phyloP scores from a whole-genome alignment of 2,797 vertebrate species.

The Sebastes miniatus region DNA sequence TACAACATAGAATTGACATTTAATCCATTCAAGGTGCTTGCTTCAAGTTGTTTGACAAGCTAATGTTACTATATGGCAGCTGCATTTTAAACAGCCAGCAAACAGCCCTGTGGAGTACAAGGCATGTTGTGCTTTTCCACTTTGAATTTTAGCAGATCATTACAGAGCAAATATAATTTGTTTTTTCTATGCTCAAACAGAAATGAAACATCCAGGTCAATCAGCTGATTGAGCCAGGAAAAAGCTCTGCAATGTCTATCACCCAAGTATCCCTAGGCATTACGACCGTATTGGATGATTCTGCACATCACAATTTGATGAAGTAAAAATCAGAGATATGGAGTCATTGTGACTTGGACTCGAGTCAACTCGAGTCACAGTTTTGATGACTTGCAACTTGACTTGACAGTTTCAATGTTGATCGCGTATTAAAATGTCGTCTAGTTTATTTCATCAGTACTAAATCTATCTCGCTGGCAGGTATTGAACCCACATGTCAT shows the following conservation, averaged over 20 bases:
- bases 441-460: no score
- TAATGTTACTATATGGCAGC: neutral
- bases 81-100: neutral
- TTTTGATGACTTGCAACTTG: no score
- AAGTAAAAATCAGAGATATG: neutral
- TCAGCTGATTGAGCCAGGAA: neutral
- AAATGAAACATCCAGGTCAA: no score
- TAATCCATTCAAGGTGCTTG: neutral
- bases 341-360: no score
- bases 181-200: no score
- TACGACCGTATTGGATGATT: neutral
- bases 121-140: neutral
- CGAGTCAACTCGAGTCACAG: no score
- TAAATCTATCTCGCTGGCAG: no score
- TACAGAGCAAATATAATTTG: rapidly evolving
- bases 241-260: neutral
- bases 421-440: no score
- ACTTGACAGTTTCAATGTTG: no score
- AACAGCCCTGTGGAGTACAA: neutral
- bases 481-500: no score
- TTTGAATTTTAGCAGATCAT: no score
- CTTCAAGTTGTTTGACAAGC: neutral
- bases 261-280: neutral
- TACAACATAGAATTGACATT: neutral
- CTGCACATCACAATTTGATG: neutral